These are phyloP conservation scores for Synanceia verrucosa DNA, from an alignment of 2,797 vertebrate species.

Conservation along the genomic window DNA sequence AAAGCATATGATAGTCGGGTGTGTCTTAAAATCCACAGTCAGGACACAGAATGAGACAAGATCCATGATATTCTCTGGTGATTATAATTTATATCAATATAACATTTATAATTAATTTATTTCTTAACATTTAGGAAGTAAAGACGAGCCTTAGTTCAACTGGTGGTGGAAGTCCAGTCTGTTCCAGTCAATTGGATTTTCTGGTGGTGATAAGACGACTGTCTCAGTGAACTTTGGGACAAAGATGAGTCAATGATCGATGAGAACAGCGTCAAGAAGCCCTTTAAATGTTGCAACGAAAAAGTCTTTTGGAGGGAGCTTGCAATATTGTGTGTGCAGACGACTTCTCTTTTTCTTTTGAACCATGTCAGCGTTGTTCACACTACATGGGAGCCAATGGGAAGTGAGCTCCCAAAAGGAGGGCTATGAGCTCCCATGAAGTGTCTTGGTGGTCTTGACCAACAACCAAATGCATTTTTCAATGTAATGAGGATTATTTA, in stretches of 20 bases:
- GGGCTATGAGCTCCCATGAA: no score
- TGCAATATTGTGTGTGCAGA: not conserved
- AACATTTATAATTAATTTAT: not conserved
- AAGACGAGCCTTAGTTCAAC: not conserved
- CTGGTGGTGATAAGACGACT: not conserved
- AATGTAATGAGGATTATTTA: no score
- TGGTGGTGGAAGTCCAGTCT: not conserved
- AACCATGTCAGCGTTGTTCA: no score
- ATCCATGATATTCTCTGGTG: not conserved
- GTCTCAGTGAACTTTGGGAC: conserved; percentile 16
- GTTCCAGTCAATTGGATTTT: not conserved
- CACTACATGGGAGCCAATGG: no score
- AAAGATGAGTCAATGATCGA: conserved; percentile 7
- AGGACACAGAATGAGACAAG: conserved; percentile 5
- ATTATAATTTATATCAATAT: not conserved
- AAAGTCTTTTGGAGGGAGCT: not conserved
- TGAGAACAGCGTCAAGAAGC: not conserved
- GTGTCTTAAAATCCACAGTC: conserved; percentile 23
- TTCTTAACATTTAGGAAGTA: not conserved
- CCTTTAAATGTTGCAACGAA: not conserved
- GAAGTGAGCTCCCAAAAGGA: no score
- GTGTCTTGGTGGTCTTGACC: no score
- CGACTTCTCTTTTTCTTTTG: not conserved
- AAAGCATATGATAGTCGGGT: not conserved
- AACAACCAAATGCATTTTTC: no score